phyloP scores from a whole-genome alignment of 2,888 invertebrate genomes.

The Nysson spinosus region DNA sequence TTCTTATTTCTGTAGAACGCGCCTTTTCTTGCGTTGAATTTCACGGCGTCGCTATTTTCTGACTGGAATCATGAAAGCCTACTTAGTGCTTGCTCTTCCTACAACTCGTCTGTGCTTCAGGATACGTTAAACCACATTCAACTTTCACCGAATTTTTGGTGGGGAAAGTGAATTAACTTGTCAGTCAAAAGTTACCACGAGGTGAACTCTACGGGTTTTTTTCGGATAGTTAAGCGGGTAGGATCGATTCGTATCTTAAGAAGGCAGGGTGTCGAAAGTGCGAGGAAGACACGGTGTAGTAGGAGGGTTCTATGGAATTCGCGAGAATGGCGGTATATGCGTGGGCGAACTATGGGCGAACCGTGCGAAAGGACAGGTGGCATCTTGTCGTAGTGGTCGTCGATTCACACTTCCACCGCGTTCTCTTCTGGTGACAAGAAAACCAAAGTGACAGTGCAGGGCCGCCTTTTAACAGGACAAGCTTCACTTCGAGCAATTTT shows the following conservation, averaged over 20 bases:
- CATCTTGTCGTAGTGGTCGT: slow-evolving; percentile 70
- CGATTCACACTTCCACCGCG: slow-evolving; percentile 69
- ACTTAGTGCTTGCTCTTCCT: too few species aligned
- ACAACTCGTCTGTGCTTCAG: too few species aligned
- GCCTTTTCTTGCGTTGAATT: too few species aligned
- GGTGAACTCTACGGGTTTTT: slow-evolving; percentile 2
- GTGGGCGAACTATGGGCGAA: slow-evolving; percentile 65
- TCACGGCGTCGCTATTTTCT: too few species aligned
- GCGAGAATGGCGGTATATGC: slow-evolving; percentile 54
- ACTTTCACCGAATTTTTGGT: neutral
- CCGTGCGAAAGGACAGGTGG: slow-evolving; percentile 73
- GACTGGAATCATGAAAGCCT: too few species aligned
- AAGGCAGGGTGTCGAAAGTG: slow-evolving; percentile 42
- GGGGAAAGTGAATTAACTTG: slow-evolving; percentile 30
- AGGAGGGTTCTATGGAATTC: slow-evolving; percentile 51
- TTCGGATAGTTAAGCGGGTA: slow-evolving; percentile 17
- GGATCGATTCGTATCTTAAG: slow-evolving; percentile 43
- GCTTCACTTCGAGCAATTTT: neutral
- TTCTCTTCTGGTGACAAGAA: slow-evolving; percentile 65
- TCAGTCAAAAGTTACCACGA: slow-evolving; percentile 21
- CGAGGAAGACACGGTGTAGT: slow-evolving; percentile 46
- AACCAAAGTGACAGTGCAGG: slow-evolving; percentile 65
- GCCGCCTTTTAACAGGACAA: slow-evolving; percentile 53
- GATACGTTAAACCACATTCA: too few species aligned
- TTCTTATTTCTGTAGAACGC: too few species aligned